Base-by-base conservation (phyloP, 2,888 invertebrate species). In the Hyposoter didymator region DNA sequence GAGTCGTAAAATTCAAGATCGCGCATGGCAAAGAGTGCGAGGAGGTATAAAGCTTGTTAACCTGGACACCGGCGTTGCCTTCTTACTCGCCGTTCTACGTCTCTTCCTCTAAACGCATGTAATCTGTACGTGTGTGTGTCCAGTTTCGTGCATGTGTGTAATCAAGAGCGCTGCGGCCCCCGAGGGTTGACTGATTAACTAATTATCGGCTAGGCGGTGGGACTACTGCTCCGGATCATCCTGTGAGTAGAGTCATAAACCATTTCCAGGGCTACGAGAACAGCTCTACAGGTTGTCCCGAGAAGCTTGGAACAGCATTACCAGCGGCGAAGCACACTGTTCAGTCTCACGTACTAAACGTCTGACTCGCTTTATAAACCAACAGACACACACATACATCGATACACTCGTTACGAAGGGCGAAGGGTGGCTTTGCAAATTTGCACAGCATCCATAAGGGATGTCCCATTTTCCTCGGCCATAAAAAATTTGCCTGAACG, bases 141-240 rank as follows among this genome's bases (percentile, higher is more conserved):
- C 39, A 39, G 39, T 39, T 39, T 39, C 10, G 64, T 74, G 74
- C 47, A 14, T 45, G 84, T 81, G 81, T 82, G 78, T 76, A 85
- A 85, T 73, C 74, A 69, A 78, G 78, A 82, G 78, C 64, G 74
- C 52, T 74, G 70, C 28, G 2, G 28, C 82, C 43, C 70, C 78
- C 47, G 69, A 62, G 79, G 87, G 84, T 85, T 90, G 91, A 91
- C 87, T 87, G 89, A 91, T 91, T 89, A 88, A 91, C 90, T 91
- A 91, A 91, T 91, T 91, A 91, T 89, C 88, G 84, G 82, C 80
- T 87, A 84, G 85, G 64, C 86, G 76, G 82, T 74, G 84, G 88
- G 82, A 84, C 87, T 84, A 76, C 88, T 85, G 85, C 84, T 74
- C 86, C 82, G 82, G 87, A 86, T 87, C 86, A 84, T 84, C 78